phyloP scores from a whole-genome alignment of 2,113 vertebrate genomes.

The Cnemophilus loriae region DNA sequence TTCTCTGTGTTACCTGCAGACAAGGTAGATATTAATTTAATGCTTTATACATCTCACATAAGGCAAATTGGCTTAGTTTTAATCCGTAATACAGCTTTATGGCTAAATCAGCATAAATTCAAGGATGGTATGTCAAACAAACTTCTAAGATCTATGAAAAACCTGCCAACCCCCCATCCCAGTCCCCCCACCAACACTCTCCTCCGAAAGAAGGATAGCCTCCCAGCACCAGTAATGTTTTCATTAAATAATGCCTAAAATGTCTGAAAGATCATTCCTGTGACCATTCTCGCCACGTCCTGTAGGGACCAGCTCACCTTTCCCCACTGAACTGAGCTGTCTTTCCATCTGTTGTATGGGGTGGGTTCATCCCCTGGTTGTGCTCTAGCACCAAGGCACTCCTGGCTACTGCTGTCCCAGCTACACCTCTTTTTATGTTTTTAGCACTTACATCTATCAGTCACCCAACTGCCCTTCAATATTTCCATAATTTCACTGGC shows the following conservation, averaged over 20 bases:
- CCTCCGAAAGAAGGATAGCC: neutral
- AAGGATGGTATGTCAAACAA: neutral
- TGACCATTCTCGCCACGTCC: too few species aligned
- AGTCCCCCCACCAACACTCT: too few species aligned
- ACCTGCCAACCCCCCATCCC: neutral
- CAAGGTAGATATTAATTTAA: neutral
- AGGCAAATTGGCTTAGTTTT: neutral
- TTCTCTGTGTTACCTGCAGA: neutral
- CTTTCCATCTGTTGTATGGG: rapidly evolving
- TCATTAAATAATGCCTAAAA: neutral
- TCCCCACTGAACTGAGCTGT: neutral
- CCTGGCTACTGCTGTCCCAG: neutral
- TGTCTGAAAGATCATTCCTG: neutral
- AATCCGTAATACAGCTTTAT: neutral
- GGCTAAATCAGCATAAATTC: neutral
- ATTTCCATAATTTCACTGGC: neutral
- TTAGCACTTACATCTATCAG: neutral
- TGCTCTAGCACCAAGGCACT: neutral
- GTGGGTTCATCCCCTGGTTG: neutral
- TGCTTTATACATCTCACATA: neutral
- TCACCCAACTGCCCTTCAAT: neutral
- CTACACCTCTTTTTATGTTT: neutral
- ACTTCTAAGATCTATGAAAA: neutral
- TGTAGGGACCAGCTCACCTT: neutral
- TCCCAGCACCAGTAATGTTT: neutral